phyloP scores from a whole-genome alignment of 2,113 vertebrate genomes.

The Phainopepla nitens region DNA sequence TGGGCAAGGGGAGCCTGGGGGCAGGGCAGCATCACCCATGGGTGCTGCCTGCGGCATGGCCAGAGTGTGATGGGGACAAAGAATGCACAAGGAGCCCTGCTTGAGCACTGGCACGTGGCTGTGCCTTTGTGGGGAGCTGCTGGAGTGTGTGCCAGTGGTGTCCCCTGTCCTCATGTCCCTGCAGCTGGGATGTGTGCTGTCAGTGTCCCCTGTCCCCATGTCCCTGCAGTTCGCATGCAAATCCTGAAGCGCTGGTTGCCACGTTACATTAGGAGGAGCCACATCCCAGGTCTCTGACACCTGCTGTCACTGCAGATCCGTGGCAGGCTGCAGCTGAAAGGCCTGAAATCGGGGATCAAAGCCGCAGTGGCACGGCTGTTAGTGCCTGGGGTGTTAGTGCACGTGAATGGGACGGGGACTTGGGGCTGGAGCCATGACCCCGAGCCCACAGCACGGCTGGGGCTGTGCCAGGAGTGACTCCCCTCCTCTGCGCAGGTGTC shows the following conservation, averaged over 20 bases:
- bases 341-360: background rate
- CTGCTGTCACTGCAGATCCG: background rate
- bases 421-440: background rate
- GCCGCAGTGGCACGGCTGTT: fast-evolving
- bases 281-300: background rate
- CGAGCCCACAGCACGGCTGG: fast-evolving
- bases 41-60: fast-evolving
- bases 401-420: fast-evolving
- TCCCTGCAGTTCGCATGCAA: background rate
- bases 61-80: background rate
- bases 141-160: fast-evolving
- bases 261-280: background rate
- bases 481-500: no score
- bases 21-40: fast-evolving
- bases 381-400: background rate
- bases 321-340: background rate
- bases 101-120: background rate
- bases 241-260: background rate
- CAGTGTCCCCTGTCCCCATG: fast-evolving
- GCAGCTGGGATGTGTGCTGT: background rate
- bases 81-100: background rate
- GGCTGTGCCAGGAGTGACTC: background rate
- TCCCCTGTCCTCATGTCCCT: background rate
- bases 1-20: fast-evolving
- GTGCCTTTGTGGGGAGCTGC: background rate